A percentile compares a stretch with the other conserved stretches of the same genome.
These are phyloP conservation scores for Acanthoscelides obtectus DNA, from an alignment of 2,888 invertebrate species.

Conservation along the genomic window DNA sequence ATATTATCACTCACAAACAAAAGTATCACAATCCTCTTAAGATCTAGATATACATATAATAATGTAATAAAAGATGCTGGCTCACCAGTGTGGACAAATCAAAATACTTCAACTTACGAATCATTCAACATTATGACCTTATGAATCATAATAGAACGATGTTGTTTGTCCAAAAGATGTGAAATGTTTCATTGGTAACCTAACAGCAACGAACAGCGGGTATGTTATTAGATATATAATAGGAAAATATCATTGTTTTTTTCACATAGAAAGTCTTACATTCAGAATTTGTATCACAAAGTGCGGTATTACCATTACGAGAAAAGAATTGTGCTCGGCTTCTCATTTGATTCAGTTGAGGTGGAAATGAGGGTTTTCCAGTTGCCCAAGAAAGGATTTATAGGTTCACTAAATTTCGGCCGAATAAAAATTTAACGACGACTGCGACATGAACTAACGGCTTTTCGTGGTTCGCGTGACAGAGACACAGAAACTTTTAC, in stretches of 20 bases:
- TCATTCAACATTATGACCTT: too few relatives aligned
- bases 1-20: background rate
- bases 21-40: background rate
- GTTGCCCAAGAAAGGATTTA: constrained; percentile 4
- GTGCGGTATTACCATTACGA: background rate
- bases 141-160: too few relatives aligned
- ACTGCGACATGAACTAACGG: constrained; percentile 9
- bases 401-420: constrained; percentile 6
- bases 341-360: background rate
- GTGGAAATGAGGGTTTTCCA: background rate
- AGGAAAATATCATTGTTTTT: too few relatives aligned
- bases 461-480: constrained; percentile 3
- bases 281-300: background rate
- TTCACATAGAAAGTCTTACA: too few relatives aligned
- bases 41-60: background rate
- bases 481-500: background rate
- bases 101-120: too few relatives aligned
- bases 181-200: too few relatives aligned
- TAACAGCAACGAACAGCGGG: too few relatives aligned
- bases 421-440: constrained; percentile 8
- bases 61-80: too few relatives aligned
- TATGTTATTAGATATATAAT: too few relatives aligned
- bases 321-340: background rate
- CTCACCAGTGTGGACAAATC: too few relatives aligned
- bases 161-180: too few relatives aligned